Conservation (phyloP, 2,888 invertebrate genomes). For the Myathropa florea region DNA sequence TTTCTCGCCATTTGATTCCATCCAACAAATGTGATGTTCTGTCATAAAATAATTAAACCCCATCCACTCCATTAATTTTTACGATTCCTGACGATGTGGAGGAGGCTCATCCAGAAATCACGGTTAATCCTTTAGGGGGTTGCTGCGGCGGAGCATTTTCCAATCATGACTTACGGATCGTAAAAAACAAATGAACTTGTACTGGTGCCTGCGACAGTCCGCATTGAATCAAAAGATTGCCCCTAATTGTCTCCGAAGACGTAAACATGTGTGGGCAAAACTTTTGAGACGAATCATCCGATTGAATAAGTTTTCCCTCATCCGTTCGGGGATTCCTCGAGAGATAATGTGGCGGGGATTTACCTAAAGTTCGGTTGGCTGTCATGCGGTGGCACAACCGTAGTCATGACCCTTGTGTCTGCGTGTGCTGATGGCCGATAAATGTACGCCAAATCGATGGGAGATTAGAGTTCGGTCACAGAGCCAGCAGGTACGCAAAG, state of each 20-base stretch:
- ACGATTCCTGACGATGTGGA: not conserved
- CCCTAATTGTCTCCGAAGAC: not conserved
- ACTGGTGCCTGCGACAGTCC: too few species aligned
- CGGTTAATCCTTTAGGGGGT: not conserved
- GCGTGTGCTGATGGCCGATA: not conserved
- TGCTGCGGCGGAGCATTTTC: not conserved
- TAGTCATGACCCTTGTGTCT: not conserved
- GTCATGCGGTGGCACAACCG: too few species aligned
- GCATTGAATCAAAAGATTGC: not conserved
- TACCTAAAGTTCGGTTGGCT: not conserved
- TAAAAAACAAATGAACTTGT: not conserved
- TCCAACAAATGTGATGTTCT: not conserved
- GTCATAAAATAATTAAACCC: not conserved
- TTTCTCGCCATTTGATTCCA: not conserved
- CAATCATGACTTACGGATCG: not conserved
- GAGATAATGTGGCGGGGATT: not conserved
- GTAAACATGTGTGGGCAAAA: not conserved
- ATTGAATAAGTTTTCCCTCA: not conserved
- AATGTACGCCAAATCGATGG: not conserved
- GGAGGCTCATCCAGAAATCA: not conserved
- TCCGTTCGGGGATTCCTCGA: not conserved
- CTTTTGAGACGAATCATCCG: not conserved
- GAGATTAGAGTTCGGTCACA: not conserved
- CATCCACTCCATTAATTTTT: not conserved
- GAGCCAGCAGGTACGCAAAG: too few species aligned